Evolutionary conservation across 2,888 invertebrate genomes (phyloP).

Genomic region (Xanthia icteritia): DNA sequence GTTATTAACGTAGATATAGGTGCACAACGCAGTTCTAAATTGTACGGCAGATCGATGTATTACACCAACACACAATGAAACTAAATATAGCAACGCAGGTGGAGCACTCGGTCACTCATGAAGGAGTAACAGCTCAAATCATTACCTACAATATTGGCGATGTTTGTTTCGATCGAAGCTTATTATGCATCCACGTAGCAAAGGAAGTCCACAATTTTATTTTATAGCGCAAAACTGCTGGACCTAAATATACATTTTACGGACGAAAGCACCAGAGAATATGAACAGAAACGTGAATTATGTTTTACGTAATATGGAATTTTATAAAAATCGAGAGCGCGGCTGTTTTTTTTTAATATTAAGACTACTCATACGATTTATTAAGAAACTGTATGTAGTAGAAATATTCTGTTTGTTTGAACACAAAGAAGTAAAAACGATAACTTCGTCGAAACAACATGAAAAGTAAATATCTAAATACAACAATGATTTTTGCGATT

Average conservation of each 20-base stretch:
- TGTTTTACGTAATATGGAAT: conserved; percentile 46
- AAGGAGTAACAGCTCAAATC: conserved; percentile 75
- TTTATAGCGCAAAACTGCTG: conserved; percentile 47
- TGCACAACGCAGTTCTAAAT: conserved; percentile 66
- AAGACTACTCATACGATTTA: conserved; percentile 26
- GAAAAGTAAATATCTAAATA: not conserved
- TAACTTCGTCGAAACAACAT: conserved; percentile 8
- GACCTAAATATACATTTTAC: conserved; percentile 56
- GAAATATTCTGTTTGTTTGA: conserved; percentile 17
- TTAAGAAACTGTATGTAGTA: conserved; percentile 20
- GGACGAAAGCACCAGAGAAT: conserved; percentile 39
- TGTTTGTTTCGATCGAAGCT: conserved; percentile 61
- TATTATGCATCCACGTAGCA: conserved; percentile 53
- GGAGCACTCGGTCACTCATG: conserved; percentile 78
- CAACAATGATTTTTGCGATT: not conserved
- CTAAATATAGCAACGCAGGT: conserved; percentile 87
- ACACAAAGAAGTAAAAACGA: conserved; percentile 9
- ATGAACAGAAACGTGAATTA: conserved; percentile 51
- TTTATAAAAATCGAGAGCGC: conserved; percentile 40
- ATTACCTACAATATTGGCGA: conserved; percentile 66
- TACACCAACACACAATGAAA: conserved; percentile 86
- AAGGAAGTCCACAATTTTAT: conserved; percentile 57
- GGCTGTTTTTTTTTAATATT: conserved; percentile 21
- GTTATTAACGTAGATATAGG: conserved; percentile 60
- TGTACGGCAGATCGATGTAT: conserved; percentile 80